Conservation (phyloP, 2,888 invertebrate genomes). For the Sphinx pinastri region DNA sequence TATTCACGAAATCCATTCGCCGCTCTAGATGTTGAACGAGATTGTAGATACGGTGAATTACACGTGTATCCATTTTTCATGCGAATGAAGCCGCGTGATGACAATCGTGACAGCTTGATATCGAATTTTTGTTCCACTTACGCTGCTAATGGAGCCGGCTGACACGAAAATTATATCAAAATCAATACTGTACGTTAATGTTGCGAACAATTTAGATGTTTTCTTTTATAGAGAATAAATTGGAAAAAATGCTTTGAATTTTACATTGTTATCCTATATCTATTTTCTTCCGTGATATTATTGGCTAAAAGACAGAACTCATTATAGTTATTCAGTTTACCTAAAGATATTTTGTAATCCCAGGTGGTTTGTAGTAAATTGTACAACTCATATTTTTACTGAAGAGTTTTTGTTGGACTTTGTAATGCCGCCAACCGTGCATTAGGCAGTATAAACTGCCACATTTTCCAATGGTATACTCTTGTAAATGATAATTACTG, state of each 20-base stretch:
- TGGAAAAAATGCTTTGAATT: neutral
- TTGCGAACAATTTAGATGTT: neutral
- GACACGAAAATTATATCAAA: conserved; percentile 30
- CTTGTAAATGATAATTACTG: neutral
- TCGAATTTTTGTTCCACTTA: conserved; percentile 53
- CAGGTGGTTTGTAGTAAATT: too few relatives aligned
- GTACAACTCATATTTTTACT: too few relatives aligned
- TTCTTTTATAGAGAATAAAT: neutral
- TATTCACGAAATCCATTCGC: conserved; percentile 78
- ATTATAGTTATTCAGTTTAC: too few relatives aligned
- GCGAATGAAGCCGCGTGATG: conserved; percentile 65
- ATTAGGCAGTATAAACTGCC: neutral
- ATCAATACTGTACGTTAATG: neutral
- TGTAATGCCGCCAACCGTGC: too few relatives aligned
- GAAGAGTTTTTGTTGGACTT: too few relatives aligned
- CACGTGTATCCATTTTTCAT: conserved; percentile 71
- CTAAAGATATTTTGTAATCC: too few relatives aligned
- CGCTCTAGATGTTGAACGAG: conserved; percentile 71
- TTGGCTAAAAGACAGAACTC: too few relatives aligned
- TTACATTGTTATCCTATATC: too few relatives aligned
- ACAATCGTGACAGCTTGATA: conserved; percentile 70
- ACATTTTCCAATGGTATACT: neutral
- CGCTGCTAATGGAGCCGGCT: conserved; percentile 53
- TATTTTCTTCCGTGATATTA: too few relatives aligned
- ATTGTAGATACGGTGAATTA: conserved; percentile 77